These are phyloP conservation scores for Tinamus guttatus DNA, from an alignment of 2,113 vertebrate species.

Conservation along the genomic window DNA sequence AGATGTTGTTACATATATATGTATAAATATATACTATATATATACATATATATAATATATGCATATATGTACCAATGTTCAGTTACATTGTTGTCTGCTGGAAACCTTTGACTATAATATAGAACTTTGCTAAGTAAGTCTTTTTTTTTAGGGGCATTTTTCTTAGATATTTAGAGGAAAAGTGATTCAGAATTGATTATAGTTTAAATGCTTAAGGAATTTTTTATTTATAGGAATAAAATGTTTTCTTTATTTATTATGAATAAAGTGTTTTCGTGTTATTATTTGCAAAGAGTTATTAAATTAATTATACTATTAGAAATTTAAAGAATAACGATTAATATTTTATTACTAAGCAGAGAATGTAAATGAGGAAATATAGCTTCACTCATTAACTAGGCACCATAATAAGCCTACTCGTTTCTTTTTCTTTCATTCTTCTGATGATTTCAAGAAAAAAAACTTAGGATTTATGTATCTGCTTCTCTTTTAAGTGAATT, in stretches of 20 bases:
- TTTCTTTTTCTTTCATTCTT: not conserved
- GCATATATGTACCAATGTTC: not conserved
- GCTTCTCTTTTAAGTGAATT: not conserved
- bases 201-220: not conserved
- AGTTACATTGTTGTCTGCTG: not conserved
- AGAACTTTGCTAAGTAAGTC: not conserved
- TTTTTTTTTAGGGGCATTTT: not conserved
- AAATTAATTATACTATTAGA: not conserved
- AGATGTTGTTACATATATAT: too few relatives aligned
- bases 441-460: not conserved
- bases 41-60: too few relatives aligned
- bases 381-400: not conserved
- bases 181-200: not conserved
- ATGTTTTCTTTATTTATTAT: not conserved
- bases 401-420: not conserved
- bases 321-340: not conserved
- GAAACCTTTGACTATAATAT: not conserved
- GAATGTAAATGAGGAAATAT: not conserved
- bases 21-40: too few relatives aligned
- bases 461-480: rapidly evolving
- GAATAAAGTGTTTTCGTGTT: not conserved
- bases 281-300: not conserved
- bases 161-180: not conserved
- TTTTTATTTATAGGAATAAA: not conserved
- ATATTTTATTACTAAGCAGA: not conserved